Conservation (phyloP, 1,140 invertebrate species). For the Nomia melanderi region DNA sequence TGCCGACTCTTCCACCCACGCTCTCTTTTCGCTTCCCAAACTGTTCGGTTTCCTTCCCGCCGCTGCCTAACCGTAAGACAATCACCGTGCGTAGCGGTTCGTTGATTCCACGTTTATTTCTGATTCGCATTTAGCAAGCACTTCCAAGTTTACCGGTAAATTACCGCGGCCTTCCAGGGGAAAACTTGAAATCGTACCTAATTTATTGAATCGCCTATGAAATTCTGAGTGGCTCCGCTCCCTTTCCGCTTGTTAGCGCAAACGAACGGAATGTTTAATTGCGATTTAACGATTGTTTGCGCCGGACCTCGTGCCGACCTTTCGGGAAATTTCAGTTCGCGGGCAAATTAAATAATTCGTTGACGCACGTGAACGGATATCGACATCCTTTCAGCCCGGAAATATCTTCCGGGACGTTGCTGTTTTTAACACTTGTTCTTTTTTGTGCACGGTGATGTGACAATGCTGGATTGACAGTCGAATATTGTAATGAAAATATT, state of each 20-base stretch:
- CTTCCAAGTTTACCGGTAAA: constrained; percentile 19
- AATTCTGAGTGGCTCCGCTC: neutral
- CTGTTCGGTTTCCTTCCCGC: neutral
- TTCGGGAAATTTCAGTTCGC: neutral
- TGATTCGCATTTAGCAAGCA: constrained; percentile 40
- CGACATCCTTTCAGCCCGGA: too few relatives aligned
- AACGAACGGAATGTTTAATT: constrained; percentile 28
- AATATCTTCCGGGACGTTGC: too few relatives aligned
- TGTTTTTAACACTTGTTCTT: too few relatives aligned
- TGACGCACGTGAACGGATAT: too few relatives aligned
- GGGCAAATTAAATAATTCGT: neutral
- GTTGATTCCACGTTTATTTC: constrained; percentile 41
- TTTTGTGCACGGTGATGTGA: too few relatives aligned
- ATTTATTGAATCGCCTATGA: constrained; percentile 12
- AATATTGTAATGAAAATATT: too few relatives aligned
- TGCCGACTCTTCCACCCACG: too few relatives aligned
- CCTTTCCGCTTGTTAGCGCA: constrained; percentile 2
- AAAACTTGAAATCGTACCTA: constrained; percentile 7
- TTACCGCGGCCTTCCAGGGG: neutral
- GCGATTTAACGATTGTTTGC: constrained; percentile 28
- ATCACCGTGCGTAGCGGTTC: constrained; percentile 43
- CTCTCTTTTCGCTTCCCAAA: neutral
- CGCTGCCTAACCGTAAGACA: constrained; percentile 5
- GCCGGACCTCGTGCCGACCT: neutral
- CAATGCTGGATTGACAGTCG: too few relatives aligned